Base-by-base conservation (phyloP, 23 tunicate species). In the Halocynthia aurantium region DNA sequence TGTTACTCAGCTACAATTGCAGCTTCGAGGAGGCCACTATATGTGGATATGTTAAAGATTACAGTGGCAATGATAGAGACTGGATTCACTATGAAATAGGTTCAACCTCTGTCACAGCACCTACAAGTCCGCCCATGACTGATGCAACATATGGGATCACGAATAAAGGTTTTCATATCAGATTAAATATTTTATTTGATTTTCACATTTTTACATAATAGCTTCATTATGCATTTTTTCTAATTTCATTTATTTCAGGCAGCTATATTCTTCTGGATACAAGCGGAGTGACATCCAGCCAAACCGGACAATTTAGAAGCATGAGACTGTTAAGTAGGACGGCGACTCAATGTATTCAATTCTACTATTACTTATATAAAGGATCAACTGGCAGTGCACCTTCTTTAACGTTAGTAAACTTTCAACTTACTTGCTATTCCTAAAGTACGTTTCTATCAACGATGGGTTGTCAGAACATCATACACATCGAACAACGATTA, bases 21-120 rank as follows among this genome's bases (percentile, higher is more conserved):
- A 76, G 80, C 69, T 92, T 83, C 63, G 92, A 92, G 9, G 98
- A 86, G n/a, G 82, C 61, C 8, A 21, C 80, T 15, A 65, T 73
- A 6, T 92, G 98, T 62, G 98, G 98, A 9, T 92, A 92, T 71
- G 88, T 92, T 0, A 92, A 92, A 83, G 92, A 92, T 10, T 74
- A 20, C 20, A 66, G 52, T 8, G 92, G 86, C 53, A 63, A 80
- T 11, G 72, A 81, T 8, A 56, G 31, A 17, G 92, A 92, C 22
- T 92, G 85, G 85, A 7, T 80, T 8, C 54, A 83, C 22, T 88
- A 76, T 61, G 83, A 69, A 5, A 61, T 89, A 12, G 88, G 88
- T 0, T 40, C n/a, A 6, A 71, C 69, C 70, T 55, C 82, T 8
- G 56, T 50, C 5, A 53, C 58, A 13, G 55, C 55, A 53, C 55